Percentiles rank a stretch among this genome's conserved stretches.
phyloP scores from a whole-genome alignment of 37 sponge, comb jelly and placozoan genomes.

The Aplysina aerophoba region DNA sequence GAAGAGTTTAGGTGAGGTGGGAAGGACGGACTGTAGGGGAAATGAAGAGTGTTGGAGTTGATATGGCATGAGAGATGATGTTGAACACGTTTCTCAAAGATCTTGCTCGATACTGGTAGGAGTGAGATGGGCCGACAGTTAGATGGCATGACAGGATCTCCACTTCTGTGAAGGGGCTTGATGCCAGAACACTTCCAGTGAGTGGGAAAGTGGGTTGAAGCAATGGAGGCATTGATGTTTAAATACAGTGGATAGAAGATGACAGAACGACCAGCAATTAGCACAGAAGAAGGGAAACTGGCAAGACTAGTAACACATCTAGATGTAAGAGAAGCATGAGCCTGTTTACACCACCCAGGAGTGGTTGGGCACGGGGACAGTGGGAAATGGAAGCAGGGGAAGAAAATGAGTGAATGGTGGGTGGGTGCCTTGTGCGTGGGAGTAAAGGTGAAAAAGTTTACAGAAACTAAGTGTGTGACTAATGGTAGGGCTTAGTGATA shows the following conservation, averaged over 20 bases:
- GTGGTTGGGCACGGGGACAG: no score
- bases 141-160: background rate
- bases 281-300: background rate
- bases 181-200: background rate
- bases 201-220: background rate
- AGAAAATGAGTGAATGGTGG: no score
- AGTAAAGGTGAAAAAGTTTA: no score
- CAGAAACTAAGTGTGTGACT: no score
- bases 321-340: background rate
- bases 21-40: background rate
- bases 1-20: conserved; percentile 7
- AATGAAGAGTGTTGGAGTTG: background rate
- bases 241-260: conserved; percentile 4
- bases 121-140: conserved; percentile 20
- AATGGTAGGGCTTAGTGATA: no score
- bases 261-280: background rate
- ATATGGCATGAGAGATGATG: background rate
- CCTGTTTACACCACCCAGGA: conserved; percentile 10
- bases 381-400: no score
- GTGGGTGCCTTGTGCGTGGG: no score
- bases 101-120: background rate
- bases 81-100: background rate
- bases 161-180: conserved; percentile 17
- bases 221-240: no score
- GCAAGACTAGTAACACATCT: background rate